Conservation (phyloP, 2,888 invertebrate species). For the Netelia melanura region DNA sequence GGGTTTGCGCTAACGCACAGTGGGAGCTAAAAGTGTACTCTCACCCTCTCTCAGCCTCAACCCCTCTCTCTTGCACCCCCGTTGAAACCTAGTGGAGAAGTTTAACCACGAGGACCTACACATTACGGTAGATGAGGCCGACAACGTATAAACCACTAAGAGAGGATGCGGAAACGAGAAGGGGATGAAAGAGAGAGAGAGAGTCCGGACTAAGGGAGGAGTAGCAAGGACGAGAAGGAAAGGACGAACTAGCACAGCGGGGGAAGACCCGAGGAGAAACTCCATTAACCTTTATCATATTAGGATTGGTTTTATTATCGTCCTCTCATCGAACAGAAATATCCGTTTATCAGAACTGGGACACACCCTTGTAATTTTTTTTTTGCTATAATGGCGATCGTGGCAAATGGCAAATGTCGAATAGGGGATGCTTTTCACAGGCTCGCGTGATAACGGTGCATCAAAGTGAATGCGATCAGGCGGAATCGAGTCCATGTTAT, state of each 20-base stretch:
- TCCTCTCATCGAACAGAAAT: slow-evolving; percentile 72
- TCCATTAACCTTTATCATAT: slow-evolving; percentile 77
- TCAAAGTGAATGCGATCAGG: neutral
- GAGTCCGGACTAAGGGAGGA: slow-evolving; percentile 20
- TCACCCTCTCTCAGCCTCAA: neutral
- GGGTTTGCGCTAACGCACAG: neutral
- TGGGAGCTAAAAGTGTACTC: neutral
- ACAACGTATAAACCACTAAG: slow-evolving; percentile 44
- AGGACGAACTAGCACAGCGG: slow-evolving; percentile 12
- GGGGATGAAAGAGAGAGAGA: slow-evolving; percentile 41
- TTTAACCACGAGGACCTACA: slow-evolving; percentile 46
- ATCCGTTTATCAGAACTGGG: slow-evolving; percentile 77
- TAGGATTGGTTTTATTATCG: slow-evolving; percentile 77
- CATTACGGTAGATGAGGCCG: slow-evolving; percentile 43
- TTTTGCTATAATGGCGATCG: neutral
- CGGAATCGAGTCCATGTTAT: neutral
- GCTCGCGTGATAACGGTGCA: slow-evolving; percentile 2
- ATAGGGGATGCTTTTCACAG: neutral
- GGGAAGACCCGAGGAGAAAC: slow-evolving; percentile 58
- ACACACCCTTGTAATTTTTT: slow-evolving; percentile 74
- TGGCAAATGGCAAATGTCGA: slow-evolving; percentile 15
- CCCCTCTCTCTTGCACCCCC: neutral
- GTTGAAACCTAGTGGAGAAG: slow-evolving; percentile 21
- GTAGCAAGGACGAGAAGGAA: slow-evolving; percentile 7
- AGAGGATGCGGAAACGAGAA: slow-evolving; percentile 47